Evolutionary conservation across 2,888 invertebrate genomes (phyloP).

Genomic region (Patella ulyssiponensis): DNA sequence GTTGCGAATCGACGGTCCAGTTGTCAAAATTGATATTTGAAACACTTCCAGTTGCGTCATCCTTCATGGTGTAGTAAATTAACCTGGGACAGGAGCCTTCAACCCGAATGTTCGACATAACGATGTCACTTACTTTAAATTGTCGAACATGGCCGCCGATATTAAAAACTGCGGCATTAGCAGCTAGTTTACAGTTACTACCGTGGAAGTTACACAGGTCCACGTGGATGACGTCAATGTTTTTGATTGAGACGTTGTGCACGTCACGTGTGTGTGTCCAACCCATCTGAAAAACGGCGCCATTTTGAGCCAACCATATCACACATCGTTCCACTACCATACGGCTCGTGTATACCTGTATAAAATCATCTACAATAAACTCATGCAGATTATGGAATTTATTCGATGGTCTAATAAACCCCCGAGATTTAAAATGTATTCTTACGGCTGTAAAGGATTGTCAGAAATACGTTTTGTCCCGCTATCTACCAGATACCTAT

Average conservation of each 20-base stretch:
- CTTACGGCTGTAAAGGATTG: too few species aligned
- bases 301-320: constrained; percentile 31
- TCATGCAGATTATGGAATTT: neutral
- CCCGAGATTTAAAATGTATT: too few species aligned
- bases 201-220: constrained; percentile 28
- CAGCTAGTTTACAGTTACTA: constrained; percentile 18
- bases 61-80: constrained; percentile 14
- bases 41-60: constrained; percentile 8
- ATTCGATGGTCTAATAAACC: too few species aligned
- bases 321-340: constrained; percentile 21
- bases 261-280: constrained; percentile 26
- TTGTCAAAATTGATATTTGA: constrained; percentile 16
- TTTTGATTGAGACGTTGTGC: constrained; percentile 13
- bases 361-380: neutral
- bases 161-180: constrained; percentile 23
- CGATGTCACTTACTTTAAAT: constrained; percentile 8
- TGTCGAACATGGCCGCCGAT: constrained; percentile 11
- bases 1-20: constrained; percentile 23
- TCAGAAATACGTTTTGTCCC: too few species aligned
- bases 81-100: constrained; percentile 18
- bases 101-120: constrained; percentile 10
- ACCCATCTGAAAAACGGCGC: constrained; percentile 33
- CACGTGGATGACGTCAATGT: constrained; percentile 28
- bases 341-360: constrained; percentile 27
- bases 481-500: too few species aligned